These are phyloP conservation scores for Cheilosia vulpina DNA, from an alignment of 2,888 invertebrate genomes.

Conservation along the genomic window DNA sequence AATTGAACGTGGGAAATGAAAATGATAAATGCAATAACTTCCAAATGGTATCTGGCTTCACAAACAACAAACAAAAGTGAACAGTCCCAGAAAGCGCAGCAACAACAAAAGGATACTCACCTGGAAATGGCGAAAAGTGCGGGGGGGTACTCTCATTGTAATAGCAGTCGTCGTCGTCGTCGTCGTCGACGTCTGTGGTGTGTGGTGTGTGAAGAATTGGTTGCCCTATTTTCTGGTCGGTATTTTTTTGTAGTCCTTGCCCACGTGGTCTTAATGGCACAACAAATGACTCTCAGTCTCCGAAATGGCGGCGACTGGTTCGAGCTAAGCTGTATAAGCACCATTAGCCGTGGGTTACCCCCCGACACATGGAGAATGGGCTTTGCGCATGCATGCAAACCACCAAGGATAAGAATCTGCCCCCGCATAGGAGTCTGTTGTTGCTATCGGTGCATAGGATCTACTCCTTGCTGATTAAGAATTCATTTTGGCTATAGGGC, in stretches of 20 bases:
- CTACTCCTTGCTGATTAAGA: conserved; percentile 68
- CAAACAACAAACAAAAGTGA: conserved; percentile 58
- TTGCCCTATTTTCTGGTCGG: conserved; percentile 13
- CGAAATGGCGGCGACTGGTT: conserved; percentile 54
- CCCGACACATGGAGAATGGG: not conserved
- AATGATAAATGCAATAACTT: conserved; percentile 76
- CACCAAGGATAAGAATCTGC: conserved; percentile 33
- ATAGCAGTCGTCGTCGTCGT: conserved; percentile 17
- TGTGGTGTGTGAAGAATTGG: conserved; percentile 35
- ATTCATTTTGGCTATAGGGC: conserved; percentile 60
- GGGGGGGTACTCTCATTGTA: conserved; percentile 15
- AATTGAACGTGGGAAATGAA: conserved; percentile 68
- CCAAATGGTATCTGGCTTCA: conserved; percentile 72
- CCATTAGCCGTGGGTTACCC: conserved; percentile 66
- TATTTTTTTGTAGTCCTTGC: conserved; percentile 29
- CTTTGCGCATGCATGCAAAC: conserved; percentile 44
- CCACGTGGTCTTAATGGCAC: conserved; percentile 71
- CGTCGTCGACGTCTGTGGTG: conserved; percentile 21
- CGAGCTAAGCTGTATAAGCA: conserved; percentile 49
- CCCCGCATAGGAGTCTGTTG: not conserved
- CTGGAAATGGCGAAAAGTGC: conserved; percentile 35
- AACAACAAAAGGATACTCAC: conserved; percentile 47
- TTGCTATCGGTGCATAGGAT: conserved; percentile 25
- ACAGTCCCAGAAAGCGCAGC: conserved; percentile 36
- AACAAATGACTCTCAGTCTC: conserved; percentile 72